These are phyloP conservation scores for Himalopsyche tibetana DNA, from an alignment of 2,888 invertebrate genomes.

Conservation along the genomic window DNA sequence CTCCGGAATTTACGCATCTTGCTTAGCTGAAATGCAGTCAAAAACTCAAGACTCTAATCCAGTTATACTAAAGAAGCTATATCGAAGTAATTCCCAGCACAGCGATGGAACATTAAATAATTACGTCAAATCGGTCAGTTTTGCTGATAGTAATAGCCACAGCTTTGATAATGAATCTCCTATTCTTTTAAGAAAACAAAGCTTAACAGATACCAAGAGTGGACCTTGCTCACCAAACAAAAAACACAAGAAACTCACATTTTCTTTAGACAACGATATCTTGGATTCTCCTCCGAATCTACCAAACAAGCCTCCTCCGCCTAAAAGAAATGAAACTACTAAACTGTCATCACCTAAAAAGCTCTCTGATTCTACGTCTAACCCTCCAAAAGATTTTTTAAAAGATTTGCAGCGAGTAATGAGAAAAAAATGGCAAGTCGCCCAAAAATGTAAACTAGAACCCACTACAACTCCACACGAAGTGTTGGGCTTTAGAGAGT, in stretches of 20 bases:
- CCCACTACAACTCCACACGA: conserved; percentile 93
- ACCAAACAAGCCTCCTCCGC: conserved; percentile 83
- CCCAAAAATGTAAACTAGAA: conserved; percentile 93
- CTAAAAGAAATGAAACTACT: conserved; percentile 86
- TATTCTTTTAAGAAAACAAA: conserved; percentile 71
- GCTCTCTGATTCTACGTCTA: conserved; percentile 82
- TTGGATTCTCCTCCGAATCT: conserved; percentile 77
- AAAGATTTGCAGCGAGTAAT: conserved; percentile 94
- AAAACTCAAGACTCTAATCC: conserved; percentile 60
- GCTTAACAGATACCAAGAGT: conserved; percentile 70
- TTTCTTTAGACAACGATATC: conserved; percentile 76
- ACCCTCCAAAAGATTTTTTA: conserved; percentile 88
- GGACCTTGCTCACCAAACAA: conserved; percentile 70
- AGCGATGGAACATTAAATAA: conserved; percentile 21
- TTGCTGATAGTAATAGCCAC: conserved; percentile 49
- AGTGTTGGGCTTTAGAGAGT: conserved; percentile 92
- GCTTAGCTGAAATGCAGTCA: conserved; percentile 55
- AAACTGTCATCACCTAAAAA: conserved; percentile 87
- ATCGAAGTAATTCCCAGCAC: conserved; percentile 45
- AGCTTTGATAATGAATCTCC: conserved; percentile 66
- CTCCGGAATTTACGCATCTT: conserved; percentile 58
- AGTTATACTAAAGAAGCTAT: conserved; percentile 47
- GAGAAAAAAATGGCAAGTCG: conserved; percentile 95
- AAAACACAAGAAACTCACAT: conserved; percentile 81
- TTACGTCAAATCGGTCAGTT: conserved; percentile 53